phyloP scores from a whole-genome alignment of 53 echinoderm and acorn worm species.

The Echinarachnius parma region DNA sequence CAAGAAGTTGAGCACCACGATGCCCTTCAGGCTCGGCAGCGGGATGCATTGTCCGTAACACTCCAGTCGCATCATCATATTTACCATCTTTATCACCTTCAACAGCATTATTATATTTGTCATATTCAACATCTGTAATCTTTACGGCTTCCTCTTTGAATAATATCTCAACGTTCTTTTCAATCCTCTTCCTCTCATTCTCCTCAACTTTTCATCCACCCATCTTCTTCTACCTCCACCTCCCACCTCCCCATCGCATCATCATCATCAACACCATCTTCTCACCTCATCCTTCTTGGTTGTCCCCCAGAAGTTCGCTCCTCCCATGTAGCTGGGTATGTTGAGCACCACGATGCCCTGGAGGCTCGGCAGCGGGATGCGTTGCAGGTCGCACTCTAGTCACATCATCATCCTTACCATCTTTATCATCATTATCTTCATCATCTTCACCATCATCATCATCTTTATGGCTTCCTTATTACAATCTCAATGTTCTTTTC shows the following conservation, averaged over 20 bases:
- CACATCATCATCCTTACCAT: constrained; percentile 51
- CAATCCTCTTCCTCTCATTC: neutral
- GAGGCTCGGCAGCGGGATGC: constrained; percentile 79
- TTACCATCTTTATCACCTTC: neutral
- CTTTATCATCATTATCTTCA: neutral
- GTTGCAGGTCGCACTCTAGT: constrained; percentile 80
- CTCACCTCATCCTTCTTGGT: constrained; percentile 81
- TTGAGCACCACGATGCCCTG: constrained; percentile 90
- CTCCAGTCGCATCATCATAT: constrained; percentile 72
- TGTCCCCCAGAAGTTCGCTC: constrained; percentile 92
- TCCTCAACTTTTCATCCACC: neutral
- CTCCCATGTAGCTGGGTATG: constrained; percentile 97
- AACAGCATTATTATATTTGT: neutral
- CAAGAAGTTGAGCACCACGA: constrained; percentile 91
- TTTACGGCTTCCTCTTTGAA: neutral
- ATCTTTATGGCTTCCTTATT: neutral
- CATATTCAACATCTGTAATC: neutral
- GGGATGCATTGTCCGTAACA: constrained; percentile 84
- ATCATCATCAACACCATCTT: neutral
- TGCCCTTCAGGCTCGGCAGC: constrained; percentile 82
- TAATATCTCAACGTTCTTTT: neutral
- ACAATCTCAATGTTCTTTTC: neutral
- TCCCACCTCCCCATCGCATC: neutral
- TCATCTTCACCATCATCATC: neutral
- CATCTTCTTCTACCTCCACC: neutral